Conservation (phyloP, 2,888 invertebrate genomes). For the Metacarcinus magister region DNA sequence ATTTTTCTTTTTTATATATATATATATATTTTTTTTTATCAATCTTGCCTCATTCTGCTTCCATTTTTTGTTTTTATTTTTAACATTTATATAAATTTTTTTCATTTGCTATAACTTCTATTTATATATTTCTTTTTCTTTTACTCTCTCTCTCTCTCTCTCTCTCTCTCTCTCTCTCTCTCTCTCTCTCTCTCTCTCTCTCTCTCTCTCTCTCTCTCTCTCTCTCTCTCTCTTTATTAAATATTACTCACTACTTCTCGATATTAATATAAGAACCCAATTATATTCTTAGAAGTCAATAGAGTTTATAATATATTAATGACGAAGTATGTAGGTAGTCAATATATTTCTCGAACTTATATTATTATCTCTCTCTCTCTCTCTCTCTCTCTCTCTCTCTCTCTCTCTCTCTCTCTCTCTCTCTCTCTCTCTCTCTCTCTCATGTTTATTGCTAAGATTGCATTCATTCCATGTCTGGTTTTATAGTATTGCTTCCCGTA, state of each 20-base stretch:
- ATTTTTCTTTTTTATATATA: not conserved
- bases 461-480: not conserved
- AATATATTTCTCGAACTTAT: too few relatives aligned
- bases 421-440: not conserved
- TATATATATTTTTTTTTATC: not conserved
- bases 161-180: conserved; percentile 2
- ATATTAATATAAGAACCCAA: too few relatives aligned
- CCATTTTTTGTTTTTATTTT: not conserved
- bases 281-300: not conserved
- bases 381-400: not conserved
- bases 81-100: not conserved
- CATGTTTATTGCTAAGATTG: not conserved
- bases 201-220: not conserved
- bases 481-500: not conserved
- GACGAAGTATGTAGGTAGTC: not conserved
- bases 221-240: not conserved
- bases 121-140: not conserved
- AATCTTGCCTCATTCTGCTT: not conserved
- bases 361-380: too few relatives aligned
- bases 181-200: not conserved
- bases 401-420: not conserved
- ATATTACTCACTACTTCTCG: too few relatives aligned
- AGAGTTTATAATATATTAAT: not conserved
- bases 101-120: not conserved
- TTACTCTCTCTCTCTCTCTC: not conserved